Base-by-base conservation (phyloP, 2,113 vertebrate genomes). In the Eudyptes chrysolophus region DNA sequence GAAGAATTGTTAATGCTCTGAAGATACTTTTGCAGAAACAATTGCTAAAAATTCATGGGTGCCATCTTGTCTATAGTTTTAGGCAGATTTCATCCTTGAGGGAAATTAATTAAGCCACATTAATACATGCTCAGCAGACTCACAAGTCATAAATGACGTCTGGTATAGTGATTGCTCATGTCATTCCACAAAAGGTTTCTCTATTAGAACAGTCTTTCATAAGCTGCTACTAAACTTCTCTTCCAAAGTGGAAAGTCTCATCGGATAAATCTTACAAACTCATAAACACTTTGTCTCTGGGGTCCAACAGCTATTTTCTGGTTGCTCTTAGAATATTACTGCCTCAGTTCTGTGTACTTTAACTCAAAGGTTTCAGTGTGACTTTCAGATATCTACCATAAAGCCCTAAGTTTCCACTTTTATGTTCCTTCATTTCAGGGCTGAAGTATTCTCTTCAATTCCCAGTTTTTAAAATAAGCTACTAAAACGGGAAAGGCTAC, bases 91-190 rank as follows among this genome's bases (percentile, higher is more conserved):
- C 27, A 32, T 68, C 62, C 89, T 83, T 15, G 1, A 78, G 81
- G 80, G 49, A 96, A 97, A 97, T 92, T 96, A 91, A 84, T 94
- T 92, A 97, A 92, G 71, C 48, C 38, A 84, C 66, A 95, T 94
- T 91, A 95, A 95, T 61, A 85, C 60, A 89, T 74, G 91, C 52
- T 85, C 80, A 95, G 58, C 62, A 93, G 84, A 90, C 89, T 96
- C 91, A 72, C 49, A 90, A 90, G 74, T 95, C 69, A 70, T 87
- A 96, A 95, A 87, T 92, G 87, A 82, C 0, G 16, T 74, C 75
- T 89, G 44, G 21, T 78, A 15, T 22, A 80, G 42, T 66, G 78
- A 93, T 88, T 78, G 71, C 38, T 95, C 21, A 7, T 81, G 91
- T 90, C 93, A 93, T 40, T 93, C 68, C 54, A 75, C 78, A 81